phyloP scores from a whole-genome alignment of 2,888 invertebrate species.

The Neoascia interrupta region DNA sequence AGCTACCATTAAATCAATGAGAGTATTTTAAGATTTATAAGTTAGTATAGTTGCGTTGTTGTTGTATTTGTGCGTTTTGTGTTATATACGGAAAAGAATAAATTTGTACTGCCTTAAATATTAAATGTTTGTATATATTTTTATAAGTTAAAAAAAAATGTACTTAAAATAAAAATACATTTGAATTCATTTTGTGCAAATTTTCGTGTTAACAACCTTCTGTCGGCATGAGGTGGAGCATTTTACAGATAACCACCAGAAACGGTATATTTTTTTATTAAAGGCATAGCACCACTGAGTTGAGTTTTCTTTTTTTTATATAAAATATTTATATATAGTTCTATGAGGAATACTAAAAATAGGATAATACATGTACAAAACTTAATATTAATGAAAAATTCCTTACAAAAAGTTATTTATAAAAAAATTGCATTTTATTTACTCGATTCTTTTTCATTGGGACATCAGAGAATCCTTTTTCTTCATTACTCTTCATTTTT shows the following conservation, averaged over 20 bases:
- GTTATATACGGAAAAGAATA: slow-evolving; percentile 12
- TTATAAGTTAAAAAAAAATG: not conserved
- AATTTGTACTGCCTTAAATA: slow-evolving; percentile 48
- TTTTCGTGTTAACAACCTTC: slow-evolving; percentile 45
- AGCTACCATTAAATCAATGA: slow-evolving; percentile 36
- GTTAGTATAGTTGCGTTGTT: slow-evolving; percentile 17
- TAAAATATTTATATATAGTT: slow-evolving; percentile 40
- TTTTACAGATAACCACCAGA: slow-evolving; percentile 38
- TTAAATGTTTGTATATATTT: slow-evolving; percentile 3
- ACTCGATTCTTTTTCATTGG: slow-evolving; percentile 20
- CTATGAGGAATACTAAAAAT: slow-evolving; percentile 37
- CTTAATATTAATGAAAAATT: slow-evolving; percentile 17
- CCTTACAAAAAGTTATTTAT: slow-evolving; percentile 41
- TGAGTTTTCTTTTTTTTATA: slow-evolving; percentile 33
- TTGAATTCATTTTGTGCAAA: slow-evolving; percentile 38
- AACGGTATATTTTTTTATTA: slow-evolving; percentile 21
- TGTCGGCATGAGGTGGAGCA: slow-evolving; percentile 34
- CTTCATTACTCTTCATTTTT: slow-evolving; percentile 6
- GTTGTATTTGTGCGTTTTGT: slow-evolving; percentile 29
- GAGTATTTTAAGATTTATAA: slow-evolving; percentile 47
- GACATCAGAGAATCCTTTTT: slow-evolving; percentile 31
- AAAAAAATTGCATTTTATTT: slow-evolving; percentile 53
- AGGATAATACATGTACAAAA: slow-evolving; percentile 63
- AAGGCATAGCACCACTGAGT: slow-evolving; percentile 67
- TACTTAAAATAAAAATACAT: slow-evolving; percentile 20